Conservation (phyloP, 2,888 invertebrate species). For the Sthenelais limicola region DNA sequence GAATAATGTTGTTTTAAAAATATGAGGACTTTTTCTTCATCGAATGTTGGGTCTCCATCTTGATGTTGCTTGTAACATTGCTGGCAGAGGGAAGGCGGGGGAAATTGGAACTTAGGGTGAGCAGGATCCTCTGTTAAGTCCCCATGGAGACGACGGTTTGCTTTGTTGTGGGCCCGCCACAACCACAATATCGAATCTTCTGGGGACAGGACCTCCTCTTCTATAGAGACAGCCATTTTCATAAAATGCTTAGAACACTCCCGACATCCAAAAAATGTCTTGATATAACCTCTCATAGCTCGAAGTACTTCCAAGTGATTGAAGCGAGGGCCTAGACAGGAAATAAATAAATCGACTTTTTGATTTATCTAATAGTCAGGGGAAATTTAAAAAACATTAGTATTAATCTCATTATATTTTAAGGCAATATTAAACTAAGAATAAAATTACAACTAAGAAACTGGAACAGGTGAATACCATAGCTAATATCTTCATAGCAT, state of each 20-base stretch:
- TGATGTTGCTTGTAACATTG: slow-evolving; percentile 54
- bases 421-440: not conserved
- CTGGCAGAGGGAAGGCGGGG: slow-evolving; percentile 80
- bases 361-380: no score
- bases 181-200: slow-evolving; percentile 84
- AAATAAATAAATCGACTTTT: no score
- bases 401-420: no score
- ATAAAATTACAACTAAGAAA: not conserved
- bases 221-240: slow-evolving; percentile 83
- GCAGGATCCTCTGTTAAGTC: slow-evolving; percentile 91
- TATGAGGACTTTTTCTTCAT: slow-evolving; percentile 22
- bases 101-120: slow-evolving; percentile 92
- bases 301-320: slow-evolving; percentile 78
- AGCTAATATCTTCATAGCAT: not conserved
- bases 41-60: slow-evolving; percentile 6
- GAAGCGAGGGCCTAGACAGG: no score
- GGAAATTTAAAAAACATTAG: no score
- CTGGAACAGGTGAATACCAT: not conserved
- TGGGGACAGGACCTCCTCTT: slow-evolving; percentile 63
- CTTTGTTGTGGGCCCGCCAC: slow-evolving; percentile 92
- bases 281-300: slow-evolving; percentile 90
- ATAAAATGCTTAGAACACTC: slow-evolving; percentile 93
- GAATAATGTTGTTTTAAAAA: slow-evolving; percentile 22
- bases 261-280: slow-evolving; percentile 93
- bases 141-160: slow-evolving; percentile 88